These are phyloP conservation scores for Lichenostomus cassidix DNA, from an alignment of 2,113 vertebrate species.

Conservation along the genomic window DNA sequence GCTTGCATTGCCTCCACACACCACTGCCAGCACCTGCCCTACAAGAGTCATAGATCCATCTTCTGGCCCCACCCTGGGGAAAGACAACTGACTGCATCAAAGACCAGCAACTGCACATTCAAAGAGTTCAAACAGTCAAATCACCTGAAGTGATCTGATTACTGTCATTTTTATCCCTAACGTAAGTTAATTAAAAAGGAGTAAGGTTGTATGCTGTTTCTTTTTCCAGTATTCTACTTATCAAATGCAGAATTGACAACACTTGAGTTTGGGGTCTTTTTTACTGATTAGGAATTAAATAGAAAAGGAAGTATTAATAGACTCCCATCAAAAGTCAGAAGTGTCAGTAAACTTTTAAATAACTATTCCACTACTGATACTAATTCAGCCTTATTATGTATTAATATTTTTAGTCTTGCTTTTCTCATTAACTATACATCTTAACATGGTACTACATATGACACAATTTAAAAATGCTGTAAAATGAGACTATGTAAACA, in stretches of 20 bases:
- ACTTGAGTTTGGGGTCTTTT: fast-evolving
- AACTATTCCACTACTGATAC: background rate
- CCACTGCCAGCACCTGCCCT: background rate
- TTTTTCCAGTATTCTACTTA: background rate
- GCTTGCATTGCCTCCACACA: background rate
- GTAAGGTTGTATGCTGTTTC: too few relatives aligned
- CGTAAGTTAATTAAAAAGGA: background rate
- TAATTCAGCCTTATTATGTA: background rate
- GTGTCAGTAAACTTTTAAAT: background rate
- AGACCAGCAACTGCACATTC: background rate
- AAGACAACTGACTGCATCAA: background rate
- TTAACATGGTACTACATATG: background rate
- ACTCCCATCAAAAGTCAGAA: background rate
- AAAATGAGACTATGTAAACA: background rate
- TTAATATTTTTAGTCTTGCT: background rate
- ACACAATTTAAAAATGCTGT: background rate
- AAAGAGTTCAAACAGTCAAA: background rate
- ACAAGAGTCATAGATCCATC: background rate
- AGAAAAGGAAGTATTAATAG: background rate
- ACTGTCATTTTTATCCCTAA: background rate
- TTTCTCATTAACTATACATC: background rate
- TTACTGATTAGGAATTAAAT: background rate
- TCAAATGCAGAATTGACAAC: background rate
- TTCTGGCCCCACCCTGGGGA: background rate
- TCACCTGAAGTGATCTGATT: background rate